Evolutionary conservation across 2,113 vertebrate species (phyloP).

Genomic region (Sorex araneus): DNA sequence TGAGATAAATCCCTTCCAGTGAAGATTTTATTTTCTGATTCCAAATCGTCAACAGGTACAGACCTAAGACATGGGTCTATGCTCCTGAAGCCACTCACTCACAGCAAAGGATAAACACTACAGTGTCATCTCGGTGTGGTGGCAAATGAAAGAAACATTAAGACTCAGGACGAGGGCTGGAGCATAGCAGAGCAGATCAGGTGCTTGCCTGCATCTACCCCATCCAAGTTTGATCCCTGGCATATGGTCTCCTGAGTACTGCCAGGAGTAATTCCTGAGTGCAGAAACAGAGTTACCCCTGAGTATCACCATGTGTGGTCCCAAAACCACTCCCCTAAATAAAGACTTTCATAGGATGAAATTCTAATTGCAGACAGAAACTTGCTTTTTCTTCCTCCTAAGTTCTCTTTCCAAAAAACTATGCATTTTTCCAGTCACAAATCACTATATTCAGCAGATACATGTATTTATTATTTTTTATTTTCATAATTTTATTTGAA

Average conservation of each 20-base stretch:
- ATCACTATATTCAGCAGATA: neutral
- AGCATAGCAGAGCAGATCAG: too few relatives aligned
- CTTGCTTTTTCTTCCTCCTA: neutral
- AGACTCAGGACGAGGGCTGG: too few relatives aligned
- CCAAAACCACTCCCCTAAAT: too few relatives aligned
- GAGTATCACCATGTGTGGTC: too few relatives aligned
- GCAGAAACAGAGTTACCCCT: too few relatives aligned
- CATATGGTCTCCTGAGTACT: too few relatives aligned
- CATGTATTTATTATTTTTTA: neutral
- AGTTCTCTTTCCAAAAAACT: neutral
- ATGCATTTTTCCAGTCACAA: neutral
- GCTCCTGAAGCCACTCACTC: neutral
- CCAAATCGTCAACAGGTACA: neutral
- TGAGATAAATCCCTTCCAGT: constrained; percentile 24
- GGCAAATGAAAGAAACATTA: neutral
- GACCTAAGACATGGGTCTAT: neutral
- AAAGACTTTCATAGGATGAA: neutral
- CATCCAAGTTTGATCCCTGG: too few relatives aligned
- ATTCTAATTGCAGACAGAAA: neutral
- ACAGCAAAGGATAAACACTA: neutral
- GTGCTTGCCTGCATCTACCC: too few relatives aligned
- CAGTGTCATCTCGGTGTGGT: neutral
- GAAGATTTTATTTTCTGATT: constrained; percentile 52
- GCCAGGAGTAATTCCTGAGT: too few relatives aligned
- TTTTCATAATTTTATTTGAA: constrained; percentile 57